These are phyloP conservation scores for Albula glossodonta DNA, from an alignment of 2,113 vertebrate genomes.

Conservation along the genomic window DNA sequence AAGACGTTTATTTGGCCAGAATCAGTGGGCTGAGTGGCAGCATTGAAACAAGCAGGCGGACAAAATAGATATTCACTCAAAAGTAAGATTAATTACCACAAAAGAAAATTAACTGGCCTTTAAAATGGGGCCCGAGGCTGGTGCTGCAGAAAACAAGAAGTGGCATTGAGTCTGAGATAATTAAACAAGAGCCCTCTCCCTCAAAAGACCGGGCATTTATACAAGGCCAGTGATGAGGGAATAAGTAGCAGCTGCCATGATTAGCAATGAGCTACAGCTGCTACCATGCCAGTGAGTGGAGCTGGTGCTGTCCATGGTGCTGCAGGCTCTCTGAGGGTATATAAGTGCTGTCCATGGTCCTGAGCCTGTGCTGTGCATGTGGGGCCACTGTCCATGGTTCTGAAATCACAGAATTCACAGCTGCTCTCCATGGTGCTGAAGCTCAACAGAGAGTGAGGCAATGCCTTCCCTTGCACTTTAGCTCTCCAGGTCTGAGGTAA, in stretches of 20 bases:
- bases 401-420: background rate
- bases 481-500: background rate
- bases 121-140: background rate
- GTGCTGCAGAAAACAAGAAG: background rate
- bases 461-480: background rate
- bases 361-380: background rate
- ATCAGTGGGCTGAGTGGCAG: too few relatives aligned
- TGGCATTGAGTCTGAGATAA: background rate
- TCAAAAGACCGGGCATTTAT: background rate
- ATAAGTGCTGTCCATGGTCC: background rate
- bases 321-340: background rate
- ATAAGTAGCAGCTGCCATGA: background rate
- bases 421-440: background rate
- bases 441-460: background rate
- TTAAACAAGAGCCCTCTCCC: background rate
- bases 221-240: background rate
- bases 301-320: background rate
- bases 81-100: background rate
- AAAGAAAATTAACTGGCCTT: background rate
- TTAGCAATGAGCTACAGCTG: slow-evolving; percentile 2
- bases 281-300: background rate
- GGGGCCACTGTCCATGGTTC: too few relatives aligned
- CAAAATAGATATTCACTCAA: background rate
- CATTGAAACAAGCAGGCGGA: too few relatives aligned
- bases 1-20: too few relatives aligned